phyloP scores from a whole-genome alignment of 2,113 vertebrate genomes.

The Galbula dea region DNA sequence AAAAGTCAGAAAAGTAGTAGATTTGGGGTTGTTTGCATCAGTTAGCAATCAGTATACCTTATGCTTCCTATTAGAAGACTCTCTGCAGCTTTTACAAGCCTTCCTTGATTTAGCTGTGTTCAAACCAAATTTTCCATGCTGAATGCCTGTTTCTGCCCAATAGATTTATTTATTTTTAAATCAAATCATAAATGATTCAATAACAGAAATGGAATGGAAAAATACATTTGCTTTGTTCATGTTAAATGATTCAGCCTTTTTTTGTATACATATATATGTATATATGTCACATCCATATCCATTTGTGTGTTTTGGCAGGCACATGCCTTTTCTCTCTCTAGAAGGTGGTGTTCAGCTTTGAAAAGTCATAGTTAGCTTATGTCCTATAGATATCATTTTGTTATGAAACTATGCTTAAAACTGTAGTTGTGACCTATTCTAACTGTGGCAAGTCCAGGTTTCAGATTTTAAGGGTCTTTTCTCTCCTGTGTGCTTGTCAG shows the following conservation, averaged over 20 bases:
- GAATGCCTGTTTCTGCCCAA: background rate
- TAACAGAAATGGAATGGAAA: background rate
- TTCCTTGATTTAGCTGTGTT: background rate
- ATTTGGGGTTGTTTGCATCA: background rate
- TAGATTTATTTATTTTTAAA: background rate
- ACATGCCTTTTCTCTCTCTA: background rate
- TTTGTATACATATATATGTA: background rate
- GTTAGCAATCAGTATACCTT: background rate
- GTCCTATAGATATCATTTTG: background rate
- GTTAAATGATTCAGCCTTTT: background rate
- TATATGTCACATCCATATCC: background rate
- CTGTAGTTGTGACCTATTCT: background rate
- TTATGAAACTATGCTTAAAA: background rate
- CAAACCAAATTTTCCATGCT: background rate
- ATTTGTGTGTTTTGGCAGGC: conserved; percentile 8
- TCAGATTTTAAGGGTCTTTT: background rate
- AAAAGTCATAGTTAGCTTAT: background rate
- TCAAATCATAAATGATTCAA: background rate
- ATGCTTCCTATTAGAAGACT: background rate
- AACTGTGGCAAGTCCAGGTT: background rate
- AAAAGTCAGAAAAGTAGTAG: background rate
- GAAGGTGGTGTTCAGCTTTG: background rate
- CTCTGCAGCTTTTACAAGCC: background rate
- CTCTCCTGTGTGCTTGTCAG: background rate
- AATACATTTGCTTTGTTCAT: background rate